Base-by-base conservation (phyloP, 2,113 vertebrate genomes). In the Dasyprocta punctata region DNA sequence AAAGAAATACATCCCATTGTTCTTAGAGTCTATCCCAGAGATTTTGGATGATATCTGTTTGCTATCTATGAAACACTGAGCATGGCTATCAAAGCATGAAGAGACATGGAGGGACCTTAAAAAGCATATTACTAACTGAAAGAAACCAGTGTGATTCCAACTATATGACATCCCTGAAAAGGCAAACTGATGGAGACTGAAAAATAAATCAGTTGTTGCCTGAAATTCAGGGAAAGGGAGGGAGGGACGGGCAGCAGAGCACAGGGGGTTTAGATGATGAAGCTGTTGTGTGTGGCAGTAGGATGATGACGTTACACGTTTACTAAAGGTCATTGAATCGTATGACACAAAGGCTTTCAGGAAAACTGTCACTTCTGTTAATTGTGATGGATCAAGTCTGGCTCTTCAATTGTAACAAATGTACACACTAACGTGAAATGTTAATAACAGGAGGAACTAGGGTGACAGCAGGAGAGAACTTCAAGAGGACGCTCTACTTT, bases 181-280 rank as follows among this genome's bases (percentile, higher is more conserved):
- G 52, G 19, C 56, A 81, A 80, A 75, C 71, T 0, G 56, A 41
- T 44, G 78, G 65, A 84, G 81, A 47, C 19, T 73, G 33, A 36
- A 67, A 75, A 82, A 86, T 52, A 85, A 69, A 84, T 85, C 33
- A 69, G 60, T 77, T 13, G 56, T 94, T 81, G 20, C 47, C n/a
- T 71, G 86, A 58, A 71, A 16, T 56, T 69, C 65, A 44, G 44
- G 54, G 71, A 89, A 89, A 71, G 4, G 33, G 10, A 80, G 17
- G 38, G 24, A 71, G 10, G 33, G 63, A 36, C 54, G 49, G 49
- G 38, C 4, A 63, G 47, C 12, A 1, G 60, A 65, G 8, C 58
- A 14, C 41, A 41, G 94, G 33, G 56, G 12, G 7, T 84, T 58
- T 92, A 67, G 28, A 17, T 16, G 36, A 38, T 5, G 8, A 88